phyloP scores from a whole-genome alignment of 2,113 vertebrate genomes.

The Zingel zingel region DNA sequence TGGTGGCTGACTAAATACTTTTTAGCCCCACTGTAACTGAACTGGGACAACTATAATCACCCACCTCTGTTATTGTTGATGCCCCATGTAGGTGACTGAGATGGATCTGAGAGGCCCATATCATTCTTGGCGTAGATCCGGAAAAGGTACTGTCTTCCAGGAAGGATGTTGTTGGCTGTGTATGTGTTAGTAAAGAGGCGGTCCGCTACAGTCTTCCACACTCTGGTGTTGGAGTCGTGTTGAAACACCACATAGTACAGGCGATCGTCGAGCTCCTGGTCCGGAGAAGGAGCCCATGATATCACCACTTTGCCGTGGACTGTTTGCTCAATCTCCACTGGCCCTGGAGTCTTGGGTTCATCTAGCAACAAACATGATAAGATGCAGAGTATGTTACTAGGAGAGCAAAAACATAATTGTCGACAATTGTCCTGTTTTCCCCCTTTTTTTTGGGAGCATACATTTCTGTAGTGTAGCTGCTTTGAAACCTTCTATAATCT shows the following conservation, averaged over 20 bases:
- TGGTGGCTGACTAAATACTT: too few relatives aligned
- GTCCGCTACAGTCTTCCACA: constrained; percentile 85
- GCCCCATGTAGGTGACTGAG: constrained; percentile 87
- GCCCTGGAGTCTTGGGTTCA: constrained; percentile 86
- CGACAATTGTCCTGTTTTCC: background rate
- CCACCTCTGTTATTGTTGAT: constrained; percentile 75
- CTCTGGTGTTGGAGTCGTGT: constrained; percentile 78
- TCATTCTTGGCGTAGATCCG: constrained; percentile 88
- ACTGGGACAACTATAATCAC: constrained; percentile 15
- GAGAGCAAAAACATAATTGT: background rate
- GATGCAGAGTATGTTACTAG: background rate
- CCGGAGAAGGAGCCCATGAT: constrained; percentile 88
- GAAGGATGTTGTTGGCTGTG: constrained; percentile 83
- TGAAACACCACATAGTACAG: constrained; percentile 87
- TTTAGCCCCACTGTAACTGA: too few relatives aligned
- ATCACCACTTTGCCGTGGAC: constrained; percentile 84
- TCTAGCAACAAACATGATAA: constrained; percentile 73
- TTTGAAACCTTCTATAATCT: background rate
- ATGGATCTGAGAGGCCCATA: constrained; percentile 86
- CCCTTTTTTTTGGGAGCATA: background rate
- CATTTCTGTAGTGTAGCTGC: background rate
- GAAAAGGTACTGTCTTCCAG: constrained; percentile 88
- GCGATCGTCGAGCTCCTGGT: constrained; percentile 81
- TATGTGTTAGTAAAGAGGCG: constrained; percentile 86
- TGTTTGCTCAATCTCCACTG: constrained; percentile 85